Conservation (phyloP, 2,797 vertebrate species). For the Macropus fuliginosus region DNA sequence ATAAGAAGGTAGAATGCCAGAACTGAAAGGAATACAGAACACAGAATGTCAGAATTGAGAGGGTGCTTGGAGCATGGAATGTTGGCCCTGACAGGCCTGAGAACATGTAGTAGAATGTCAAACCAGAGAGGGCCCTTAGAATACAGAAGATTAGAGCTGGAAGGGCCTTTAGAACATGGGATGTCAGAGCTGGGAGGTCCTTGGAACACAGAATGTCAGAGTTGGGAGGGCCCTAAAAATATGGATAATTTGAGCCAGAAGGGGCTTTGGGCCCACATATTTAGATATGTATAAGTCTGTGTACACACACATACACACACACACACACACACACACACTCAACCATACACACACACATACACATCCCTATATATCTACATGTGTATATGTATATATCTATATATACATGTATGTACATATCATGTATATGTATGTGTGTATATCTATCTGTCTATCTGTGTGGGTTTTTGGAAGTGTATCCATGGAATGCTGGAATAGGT, state of each 20-base stretch:
- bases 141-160: background rate
- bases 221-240: background rate
- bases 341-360: too few relatives aligned
- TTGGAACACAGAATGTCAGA: too few relatives aligned
- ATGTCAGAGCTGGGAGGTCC: background rate
- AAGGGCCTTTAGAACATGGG: background rate
- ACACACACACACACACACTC: too few relatives aligned
- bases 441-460: too few relatives aligned
- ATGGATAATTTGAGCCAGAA: background rate
- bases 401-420: too few relatives aligned
- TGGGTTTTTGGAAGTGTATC: background rate
- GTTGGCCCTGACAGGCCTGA: background rate
- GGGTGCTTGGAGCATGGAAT: background rate
- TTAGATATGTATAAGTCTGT: background rate
- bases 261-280: background rate
- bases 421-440: too few relatives aligned
- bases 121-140: background rate
- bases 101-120: background rate
- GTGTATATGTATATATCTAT: too few relatives aligned
- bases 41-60: background rate
- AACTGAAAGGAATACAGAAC: background rate
- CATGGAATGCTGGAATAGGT: background rate
- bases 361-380: background rate
- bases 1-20: background rate
- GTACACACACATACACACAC: too few relatives aligned